Base-by-base conservation (phyloP, 23 tunicate genomes). In the Ciona savignyi region DNA sequence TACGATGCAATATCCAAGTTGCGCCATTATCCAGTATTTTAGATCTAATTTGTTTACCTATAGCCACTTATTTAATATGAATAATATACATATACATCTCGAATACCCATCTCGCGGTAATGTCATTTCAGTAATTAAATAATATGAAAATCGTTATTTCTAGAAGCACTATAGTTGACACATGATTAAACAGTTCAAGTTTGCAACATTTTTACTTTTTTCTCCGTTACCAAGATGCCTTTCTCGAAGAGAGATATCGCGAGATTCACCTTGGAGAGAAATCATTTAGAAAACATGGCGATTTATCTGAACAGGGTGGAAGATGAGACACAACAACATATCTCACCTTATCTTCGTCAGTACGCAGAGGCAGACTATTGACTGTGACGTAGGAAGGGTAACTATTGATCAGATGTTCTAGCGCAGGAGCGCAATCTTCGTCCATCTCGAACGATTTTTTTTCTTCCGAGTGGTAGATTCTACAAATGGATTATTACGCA, bases 401-500 rank as follows among this genome's bases (percentile, higher is more conserved):
- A 4, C 29, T 24, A 30, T 86, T 73, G 32, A 86, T 77, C 11
- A 93, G 78, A 68, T 23, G 70, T 33, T 86, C 88, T 21, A 93
- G 21, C 23, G 84, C 83, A 3, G 88, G 88, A 26, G 79, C 89
- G 48, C 70, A 86, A 23, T 86, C 85, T 25, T 22, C 60, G 21
- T 70, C 76, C 2, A 93, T 23, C 23, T 75, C 85, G 56, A 81
- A 81, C 32, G 60, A 77, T 70, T 93, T 93, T 62, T 68, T 67
- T 34, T 93, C 98, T 35, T 93, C 93, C 20, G 75, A 61, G 51
- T 93, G 93, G 51, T 93, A 93, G 19, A 80, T 78, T 48, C 98
- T 92, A 61, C 35, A 42, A 42, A 6, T 6, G 9, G n/a, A n/a
- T n/a, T 61, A 27, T 20, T 28, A 60, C 28, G 33, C 23, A n/a